A percentile compares a stretch with the other conserved stretches of the same genome.
phyloP scores from a whole-genome alignment of 2,113 vertebrate species.

The Mola mola region DNA sequence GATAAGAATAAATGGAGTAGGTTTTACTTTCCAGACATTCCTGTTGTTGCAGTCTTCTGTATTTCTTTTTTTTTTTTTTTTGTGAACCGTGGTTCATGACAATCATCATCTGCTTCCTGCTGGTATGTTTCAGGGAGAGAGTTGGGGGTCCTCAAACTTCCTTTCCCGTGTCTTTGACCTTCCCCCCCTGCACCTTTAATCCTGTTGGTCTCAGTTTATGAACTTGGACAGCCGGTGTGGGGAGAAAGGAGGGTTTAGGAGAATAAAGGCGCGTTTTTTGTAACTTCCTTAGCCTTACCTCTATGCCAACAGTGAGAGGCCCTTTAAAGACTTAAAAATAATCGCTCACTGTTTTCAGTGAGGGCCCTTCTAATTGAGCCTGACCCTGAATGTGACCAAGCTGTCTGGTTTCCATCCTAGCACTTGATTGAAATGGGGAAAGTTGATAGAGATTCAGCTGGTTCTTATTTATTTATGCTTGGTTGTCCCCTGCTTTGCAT shows the following conservation, averaged over 20 bases:
- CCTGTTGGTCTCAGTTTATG: slow-evolving; percentile 73
- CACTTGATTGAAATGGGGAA: slow-evolving; percentile 74
- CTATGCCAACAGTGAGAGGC: slow-evolving; percentile 52
- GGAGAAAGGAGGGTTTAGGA: slow-evolving; percentile 16
- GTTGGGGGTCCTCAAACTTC: slow-evolving; percentile 53
- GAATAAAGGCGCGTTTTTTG: slow-evolving; percentile 28
- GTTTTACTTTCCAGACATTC: slow-evolving; percentile 18
- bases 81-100: slow-evolving; percentile 40
- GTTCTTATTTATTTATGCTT: slow-evolving; percentile 77
- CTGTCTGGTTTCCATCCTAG: slow-evolving; percentile 75
- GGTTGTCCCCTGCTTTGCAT: slow-evolving; percentile 55
- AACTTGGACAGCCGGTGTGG: slow-evolving; percentile 64
- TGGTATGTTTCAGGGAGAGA: slow-evolving; percentile 63
- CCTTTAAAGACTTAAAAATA: slow-evolving; percentile 73
- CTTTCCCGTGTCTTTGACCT: slow-evolving; percentile 57
- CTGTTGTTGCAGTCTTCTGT: neutral
- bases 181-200: slow-evolving; percentile 73
- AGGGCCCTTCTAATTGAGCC: slow-evolving; percentile 74
- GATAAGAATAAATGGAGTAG: slow-evolving; percentile 23
- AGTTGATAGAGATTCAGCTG: slow-evolving; percentile 56
- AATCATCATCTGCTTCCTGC: slow-evolving; percentile 31
- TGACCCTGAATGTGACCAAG: slow-evolving; percentile 60
- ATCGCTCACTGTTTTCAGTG: slow-evolving; percentile 64
- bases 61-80: neutral
- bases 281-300: slow-evolving; percentile 41